Evolutionary conservation across 2,797 vertebrate genomes (phyloP), one percentile per base, ranked within the genome.

Genomic region (Bradypodion ventrale): DNA sequence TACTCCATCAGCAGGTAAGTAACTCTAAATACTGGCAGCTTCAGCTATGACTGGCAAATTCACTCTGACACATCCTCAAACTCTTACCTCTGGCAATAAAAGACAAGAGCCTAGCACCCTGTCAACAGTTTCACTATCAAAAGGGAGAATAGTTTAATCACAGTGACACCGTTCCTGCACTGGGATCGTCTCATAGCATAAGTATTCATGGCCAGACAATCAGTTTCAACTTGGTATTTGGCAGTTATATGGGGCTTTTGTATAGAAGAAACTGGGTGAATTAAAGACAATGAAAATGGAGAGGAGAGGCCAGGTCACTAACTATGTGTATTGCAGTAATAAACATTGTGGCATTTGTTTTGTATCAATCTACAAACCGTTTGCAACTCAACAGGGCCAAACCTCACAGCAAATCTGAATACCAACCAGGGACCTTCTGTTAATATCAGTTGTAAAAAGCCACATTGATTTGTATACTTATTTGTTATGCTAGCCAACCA

Each of bases 121-220:
- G 62, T 76, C 73, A 63, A 0, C 2, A 40, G 8, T 2, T 23
- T 80, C 60, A 16, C 75, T 86, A 59, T 21, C 35, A 37, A 74
- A 75, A 82, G 13, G 0, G 0, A 7, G 16, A 0, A 0, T 32
- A 62, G 37, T 74, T 72, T 83, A 89, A 84, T 40, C n/a, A 56
- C 46, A 84, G n/a, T 76, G 83, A 77, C 75, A 44, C 0, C 1
- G 1, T 10, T 70, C 1, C 75, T 70, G 37, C 80, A 75, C 37
- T 52, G 68, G 0, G 0, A 10, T 0, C 0, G 7, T 84, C n/a
- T 40, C 37, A 60, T 23, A 73, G 37, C n/a, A 75, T 80, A 78
- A 0, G 49, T n/a, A 60, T 37, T 84, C 27, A 35, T 15, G 44
- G 72, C 42, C 59, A 80, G 37, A 60, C 0, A 0, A 35, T 78